Base-by-base conservation (phyloP, 1,140 invertebrate genomes). In the Cyclina sinensis region DNA sequence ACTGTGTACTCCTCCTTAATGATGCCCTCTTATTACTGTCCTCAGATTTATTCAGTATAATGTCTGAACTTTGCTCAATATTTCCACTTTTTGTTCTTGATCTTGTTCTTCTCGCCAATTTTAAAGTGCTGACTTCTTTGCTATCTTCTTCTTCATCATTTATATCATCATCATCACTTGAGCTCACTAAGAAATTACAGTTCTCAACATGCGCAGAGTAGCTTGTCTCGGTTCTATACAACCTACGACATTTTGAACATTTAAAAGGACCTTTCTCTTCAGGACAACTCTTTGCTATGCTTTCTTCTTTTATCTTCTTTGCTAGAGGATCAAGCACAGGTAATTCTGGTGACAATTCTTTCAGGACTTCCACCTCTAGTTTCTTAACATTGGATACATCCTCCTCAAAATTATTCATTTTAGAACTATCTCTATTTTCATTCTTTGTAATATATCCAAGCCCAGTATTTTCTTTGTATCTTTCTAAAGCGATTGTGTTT, bases 221-320 rank as follows among this genome's bases (percentile, higher is more conserved):
- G 90, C 98, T 98, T 73, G 97, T 97, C 90, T 97, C 97, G 16
- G 98, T 99, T 92, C 98, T 96, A 94, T 99, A 99, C 3, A 98
- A 97, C 92, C 98, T 97, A 92, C 98, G 97, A 94, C 98, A 99
- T 79, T 97, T 96, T 89, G 97, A 97, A 95, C 98, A 99, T 91
- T 97, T 98, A 0, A 98, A 98, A 24, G 98, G 97, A 89, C 96
- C 97, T 37, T 92, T 90, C 18, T 94, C 92, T 37, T 92, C 92
- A n/a, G 94, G 91, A 82, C 80, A 91, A 65, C 93, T 95, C 79
- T 91, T 93, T 27, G 93, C 94, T 57, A 94, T 82, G 79, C 94
- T 94, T 90, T 94, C 92, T 39, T 93, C 94, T 90, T 95, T 95
- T 21, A 95, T 95, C 80, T 94, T 94, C 86, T 91, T 86, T 0